Evolutionary conservation across 2,888 invertebrate species (phyloP).

Genomic region (Invenusta paracnida): DNA sequence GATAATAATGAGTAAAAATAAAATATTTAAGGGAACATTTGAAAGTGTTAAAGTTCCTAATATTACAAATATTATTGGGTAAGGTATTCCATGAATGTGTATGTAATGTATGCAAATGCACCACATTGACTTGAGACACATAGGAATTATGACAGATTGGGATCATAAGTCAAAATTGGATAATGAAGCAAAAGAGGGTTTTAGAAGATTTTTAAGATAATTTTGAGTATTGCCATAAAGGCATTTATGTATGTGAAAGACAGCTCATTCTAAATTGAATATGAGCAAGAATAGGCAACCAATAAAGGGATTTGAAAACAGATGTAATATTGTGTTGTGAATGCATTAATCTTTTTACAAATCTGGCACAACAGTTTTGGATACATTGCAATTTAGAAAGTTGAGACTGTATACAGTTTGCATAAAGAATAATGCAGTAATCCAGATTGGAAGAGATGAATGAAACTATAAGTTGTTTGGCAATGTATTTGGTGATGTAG

Average conservation of each 20-base stretch:
- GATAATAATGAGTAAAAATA: not conserved
- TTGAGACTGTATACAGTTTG: conserved; percentile 5
- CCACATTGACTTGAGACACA: not conserved
- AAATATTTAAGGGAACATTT: conserved; percentile 11
- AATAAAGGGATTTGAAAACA: not conserved
- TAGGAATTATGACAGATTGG: not conserved
- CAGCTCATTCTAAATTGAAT: conserved; percentile 8
- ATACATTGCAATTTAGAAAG: not conserved
- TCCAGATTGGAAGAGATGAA: conserved; percentile 20
- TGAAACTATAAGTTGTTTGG: not conserved
- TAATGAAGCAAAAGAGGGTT: not conserved
- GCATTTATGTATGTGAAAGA: not conserved
- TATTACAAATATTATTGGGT: not conserved
- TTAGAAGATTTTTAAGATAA: conserved; percentile 3
- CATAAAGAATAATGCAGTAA: not conserved
- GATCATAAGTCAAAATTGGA: not conserved
- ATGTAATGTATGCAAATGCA: not conserved
- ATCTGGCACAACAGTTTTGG: not conserved
- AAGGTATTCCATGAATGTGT: conserved; percentile 9
- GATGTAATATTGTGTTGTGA: not conserved
- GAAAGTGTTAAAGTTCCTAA: not conserved
- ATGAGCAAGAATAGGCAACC: not conserved
- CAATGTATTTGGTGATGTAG: not conserved
- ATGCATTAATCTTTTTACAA: not conserved
- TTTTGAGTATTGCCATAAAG: conserved; percentile 1